A percentile compares a stretch with the other conserved stretches of the same genome.
Conservation (phyloP, 37 sponge, comb jelly and placozoan genomes). For the Ianthella basta region DNA sequence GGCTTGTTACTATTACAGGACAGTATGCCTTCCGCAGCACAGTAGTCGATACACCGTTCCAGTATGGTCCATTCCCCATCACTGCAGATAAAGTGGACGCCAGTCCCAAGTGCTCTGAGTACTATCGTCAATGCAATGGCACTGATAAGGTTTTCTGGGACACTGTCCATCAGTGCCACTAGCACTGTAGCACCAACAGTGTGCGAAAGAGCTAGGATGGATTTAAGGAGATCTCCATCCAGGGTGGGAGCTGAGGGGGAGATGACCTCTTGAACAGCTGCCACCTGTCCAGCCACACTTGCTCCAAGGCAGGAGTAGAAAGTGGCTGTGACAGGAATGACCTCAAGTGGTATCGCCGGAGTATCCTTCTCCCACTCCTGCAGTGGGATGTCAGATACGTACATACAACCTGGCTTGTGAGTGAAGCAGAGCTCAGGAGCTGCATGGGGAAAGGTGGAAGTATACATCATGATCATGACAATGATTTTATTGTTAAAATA, state of each 20-base stretch:
- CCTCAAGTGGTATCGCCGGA: neutral
- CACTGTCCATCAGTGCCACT: conserved; percentile 41
- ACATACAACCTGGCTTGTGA: conserved; percentile 92
- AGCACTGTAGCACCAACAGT: conserved; percentile 58
- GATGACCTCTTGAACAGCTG: conserved; percentile 2
- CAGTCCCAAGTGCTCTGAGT: conserved; percentile 42
- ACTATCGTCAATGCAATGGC: conserved; percentile 69
- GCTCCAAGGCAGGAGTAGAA: neutral
- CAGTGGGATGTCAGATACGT: conserved; percentile 65
- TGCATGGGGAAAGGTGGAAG: conserved; percentile 12
- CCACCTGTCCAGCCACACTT: too few species aligned
- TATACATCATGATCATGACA: too few species aligned
- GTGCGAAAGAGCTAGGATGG: conserved; percentile 73
- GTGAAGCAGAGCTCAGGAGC: conserved; percentile 70
- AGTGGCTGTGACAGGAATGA: neutral
- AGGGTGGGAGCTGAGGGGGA: conserved; percentile 44
- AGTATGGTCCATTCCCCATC: too few species aligned
- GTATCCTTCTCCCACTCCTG: neutral
- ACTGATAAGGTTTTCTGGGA: conserved; percentile 81
- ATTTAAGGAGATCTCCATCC: conserved; percentile 62
- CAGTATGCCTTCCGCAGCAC: too few species aligned
- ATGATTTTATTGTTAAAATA: too few species aligned
- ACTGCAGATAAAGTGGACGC: too few species aligned
- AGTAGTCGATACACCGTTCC: too few species aligned
- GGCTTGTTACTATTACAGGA: too few species aligned